phyloP scores from a whole-genome alignment of 1,140 invertebrate species.

The Ceratosolen fusciceps region DNA sequence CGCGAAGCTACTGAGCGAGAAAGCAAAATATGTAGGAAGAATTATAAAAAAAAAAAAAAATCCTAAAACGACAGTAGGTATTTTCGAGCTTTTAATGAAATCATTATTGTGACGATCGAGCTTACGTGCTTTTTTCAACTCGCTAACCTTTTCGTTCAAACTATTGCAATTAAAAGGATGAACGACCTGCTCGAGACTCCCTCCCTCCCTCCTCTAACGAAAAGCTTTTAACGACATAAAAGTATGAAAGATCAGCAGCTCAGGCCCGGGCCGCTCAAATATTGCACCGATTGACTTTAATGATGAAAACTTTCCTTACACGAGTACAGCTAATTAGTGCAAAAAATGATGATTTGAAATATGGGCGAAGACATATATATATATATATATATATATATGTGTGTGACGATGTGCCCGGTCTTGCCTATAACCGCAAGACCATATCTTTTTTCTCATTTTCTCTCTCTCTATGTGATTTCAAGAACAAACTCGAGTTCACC shows the following conservation, averaged over 20 bases:
- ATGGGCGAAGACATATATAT: constrained; percentile 3
- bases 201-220: not conserved
- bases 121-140: not conserved
- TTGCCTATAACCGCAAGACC: not conserved
- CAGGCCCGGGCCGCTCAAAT: not conserved
- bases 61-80: not conserved
- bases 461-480: constrained; percentile 28
- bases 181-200: not conserved
- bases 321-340: constrained; percentile 3
- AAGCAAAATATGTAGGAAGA: constrained; percentile 34
- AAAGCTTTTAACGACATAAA: not conserved
- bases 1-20: not conserved
- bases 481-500: constrained; percentile 34
- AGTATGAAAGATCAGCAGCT: not conserved
- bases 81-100: not conserved
- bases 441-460: too few species aligned
- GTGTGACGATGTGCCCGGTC: constrained; percentile 12
- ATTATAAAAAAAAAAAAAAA: constrained; percentile 6
- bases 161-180: constrained; percentile 29
- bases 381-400: too few species aligned
- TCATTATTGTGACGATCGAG: not conserved
- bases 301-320: constrained; percentile 13
- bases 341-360: not conserved
- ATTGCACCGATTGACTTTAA: constrained; percentile 24
- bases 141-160: not conserved